These are phyloP conservation scores for Chironomus riparius DNA, from an alignment of 2,888 invertebrate species.

Conservation along the genomic window DNA sequence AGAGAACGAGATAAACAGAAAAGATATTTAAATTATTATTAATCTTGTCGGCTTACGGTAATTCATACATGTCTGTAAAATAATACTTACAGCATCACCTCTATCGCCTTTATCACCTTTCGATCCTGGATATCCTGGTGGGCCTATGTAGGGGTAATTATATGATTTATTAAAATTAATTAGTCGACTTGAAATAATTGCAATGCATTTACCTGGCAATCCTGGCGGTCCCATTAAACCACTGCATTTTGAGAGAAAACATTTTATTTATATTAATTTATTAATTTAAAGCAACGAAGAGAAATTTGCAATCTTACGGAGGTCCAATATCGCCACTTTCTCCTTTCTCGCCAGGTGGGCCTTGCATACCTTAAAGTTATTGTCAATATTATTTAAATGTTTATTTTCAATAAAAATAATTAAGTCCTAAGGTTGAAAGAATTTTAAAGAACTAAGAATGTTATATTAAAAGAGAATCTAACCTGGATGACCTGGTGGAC, in stretches of 20 bases:
- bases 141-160: slow-evolving; percentile 42
- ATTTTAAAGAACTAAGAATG: too few species aligned
- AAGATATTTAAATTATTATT: slow-evolving; percentile 27
- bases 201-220: slow-evolving; percentile 9
- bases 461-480: too few species aligned
- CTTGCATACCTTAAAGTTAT: slow-evolving; percentile 49
- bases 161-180: neutral
- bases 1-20: slow-evolving; percentile 24
- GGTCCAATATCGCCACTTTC: slow-evolving; percentile 74
- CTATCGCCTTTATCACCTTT: slow-evolving; percentile 89
- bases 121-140: slow-evolving; percentile 78
- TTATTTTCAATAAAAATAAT: too few species aligned
- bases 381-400: neutral
- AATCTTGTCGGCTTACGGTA: neutral
- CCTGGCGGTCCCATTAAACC: slow-evolving; percentile 45
- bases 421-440: too few species aligned
- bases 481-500: slow-evolving; percentile 34
- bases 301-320: slow-evolving; percentile 41
- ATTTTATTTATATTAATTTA: neutral
- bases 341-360: slow-evolving; percentile 72
- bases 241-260: neutral
- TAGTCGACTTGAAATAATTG: neutral
- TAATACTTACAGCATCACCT: slow-evolving; percentile 75
- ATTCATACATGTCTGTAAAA: neutral
- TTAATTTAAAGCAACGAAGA: neutral